Evolutionary conservation across 1,140 invertebrate genomes (phyloP).

Genomic region (Oryzaephilus surinamensis): DNA sequence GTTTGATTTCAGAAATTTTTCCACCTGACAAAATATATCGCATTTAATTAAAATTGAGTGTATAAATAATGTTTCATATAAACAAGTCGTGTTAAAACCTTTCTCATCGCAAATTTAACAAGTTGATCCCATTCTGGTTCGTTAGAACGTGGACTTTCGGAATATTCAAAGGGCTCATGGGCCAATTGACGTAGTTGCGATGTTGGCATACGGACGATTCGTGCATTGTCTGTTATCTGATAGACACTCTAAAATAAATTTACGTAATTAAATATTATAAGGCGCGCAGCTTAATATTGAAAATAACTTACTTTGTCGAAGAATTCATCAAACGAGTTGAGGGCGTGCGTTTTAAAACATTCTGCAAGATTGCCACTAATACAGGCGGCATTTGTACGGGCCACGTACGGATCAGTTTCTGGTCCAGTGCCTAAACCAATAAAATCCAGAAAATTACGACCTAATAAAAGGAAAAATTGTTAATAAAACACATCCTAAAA

Average conservation of each 20-base stretch:
- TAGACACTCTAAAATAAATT: conserved; percentile 37
- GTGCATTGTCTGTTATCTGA: conserved; percentile 55
- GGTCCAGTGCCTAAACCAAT: conserved; percentile 58
- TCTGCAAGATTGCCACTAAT: conserved; percentile 64
- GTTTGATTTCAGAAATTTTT: conserved; percentile 60
- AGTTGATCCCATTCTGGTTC: conserved; percentile 70
- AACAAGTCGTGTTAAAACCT: conserved; percentile 37
- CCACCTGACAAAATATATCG: conserved; percentile 37
- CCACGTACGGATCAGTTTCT: conserved; percentile 63
- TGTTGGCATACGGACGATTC: conserved; percentile 53
- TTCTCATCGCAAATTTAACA: conserved; percentile 61
- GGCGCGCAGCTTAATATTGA: no score
- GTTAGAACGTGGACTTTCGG: conserved; percentile 50
- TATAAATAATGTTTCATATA: no score
- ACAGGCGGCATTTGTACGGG: conserved; percentile 57
- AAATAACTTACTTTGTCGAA: conserved; percentile 45
- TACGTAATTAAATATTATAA: no score
- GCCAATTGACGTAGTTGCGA: conserved; percentile 49
- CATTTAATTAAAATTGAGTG: not conserved
- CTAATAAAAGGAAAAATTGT: conserved; percentile 37
- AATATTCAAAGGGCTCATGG: conserved; percentile 56
- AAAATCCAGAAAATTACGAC: conserved; percentile 58
- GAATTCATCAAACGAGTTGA: conserved; percentile 63
- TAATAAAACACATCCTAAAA: no score
- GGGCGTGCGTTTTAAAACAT: conserved; percentile 66